Evolutionary conservation across 1,140 invertebrate genomes (phyloP).

Genomic region (Melanaphis sacchari): DNA sequence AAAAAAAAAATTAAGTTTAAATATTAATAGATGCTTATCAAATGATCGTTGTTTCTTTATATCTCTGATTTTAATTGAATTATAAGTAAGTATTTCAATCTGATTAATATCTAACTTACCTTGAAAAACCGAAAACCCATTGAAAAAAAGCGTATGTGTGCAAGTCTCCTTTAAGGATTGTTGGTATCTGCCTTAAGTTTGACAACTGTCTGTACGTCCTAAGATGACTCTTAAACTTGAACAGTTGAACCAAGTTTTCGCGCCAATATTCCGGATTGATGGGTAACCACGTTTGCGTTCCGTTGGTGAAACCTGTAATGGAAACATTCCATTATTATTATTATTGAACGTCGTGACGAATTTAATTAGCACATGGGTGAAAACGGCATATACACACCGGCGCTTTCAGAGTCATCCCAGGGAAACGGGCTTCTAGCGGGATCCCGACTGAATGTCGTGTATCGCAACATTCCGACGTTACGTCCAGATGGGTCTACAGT

Average conservation of each 20-base stretch:
- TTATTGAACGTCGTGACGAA: neutral
- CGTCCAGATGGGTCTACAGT: conserved; percentile 41
- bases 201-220: conserved; percentile 38
- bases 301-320: conserved; percentile 69
- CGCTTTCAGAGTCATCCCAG: conserved; percentile 68
- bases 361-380: neutral
- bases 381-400: conserved; percentile 55
- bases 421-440: conserved; percentile 78
- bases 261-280: conserved; percentile 65
- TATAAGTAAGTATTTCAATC: neutral
- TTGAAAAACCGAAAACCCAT: conserved; percentile 51
- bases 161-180: conserved; percentile 48
- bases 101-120: neutral
- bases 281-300: conserved; percentile 72
- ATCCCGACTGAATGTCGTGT: conserved; percentile 65
- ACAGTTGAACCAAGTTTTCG: conserved; percentile 65
- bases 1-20: neutral
- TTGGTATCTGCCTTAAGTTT: neutral
- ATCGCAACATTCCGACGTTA: conserved; percentile 20
- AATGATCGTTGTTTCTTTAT: neutral
- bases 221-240: conserved; percentile 33
- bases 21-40: neutral
- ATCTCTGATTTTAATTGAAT: neutral
- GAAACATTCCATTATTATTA: neutral
- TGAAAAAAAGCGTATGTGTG: neutral